Evolutionary conservation across 2,888 invertebrate genomes (phyloP), one percentile per base, ranked within the genome.

Genomic region (Schizaphis graminum): DNA sequence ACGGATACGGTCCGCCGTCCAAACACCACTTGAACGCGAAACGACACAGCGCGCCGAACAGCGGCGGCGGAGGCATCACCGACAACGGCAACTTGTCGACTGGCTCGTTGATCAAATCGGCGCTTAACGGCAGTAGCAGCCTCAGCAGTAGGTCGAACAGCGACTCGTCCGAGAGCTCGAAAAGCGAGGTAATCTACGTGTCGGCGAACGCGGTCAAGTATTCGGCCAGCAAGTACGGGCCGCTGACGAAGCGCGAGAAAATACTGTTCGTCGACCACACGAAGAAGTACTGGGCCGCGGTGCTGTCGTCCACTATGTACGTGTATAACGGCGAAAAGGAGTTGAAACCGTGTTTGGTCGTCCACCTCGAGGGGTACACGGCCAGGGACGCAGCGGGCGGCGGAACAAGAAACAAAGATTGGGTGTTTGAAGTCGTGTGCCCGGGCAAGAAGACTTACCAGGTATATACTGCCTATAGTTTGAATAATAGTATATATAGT

Each of bases 401-500:
- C 56, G 94, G 93, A 2, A 91, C 89, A 35, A 94, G 93, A n/a
- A 95, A 95, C 94, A 95, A 95, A 89, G 95, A 95, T 88, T 94
- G 94, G 91, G 94, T 95, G 47, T 95, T 95, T 94, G 95, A 95
- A 95, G 94, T 95, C n/a, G 95, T 95, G 4, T 95, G 95, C 49
- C 95, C 95, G 8, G 95, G 95, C 84, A 95, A 95, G 90, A 95
- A 95, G 95, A 95, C 95, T 41, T 95, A 95, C 94, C 95, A 95
- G 95, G 95, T 95, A 95, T 41, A 53, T 35, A 3, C 13, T 53
- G 28, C 0, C 2, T 53, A n/a, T 49, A 28, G 28, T 61, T 35
- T 35, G 21, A 35, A 7, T 16, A 3, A 77, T 21, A 21, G n/a
- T 35, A 35, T 67, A 67, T 28, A 28, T n/a, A 67, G 13, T 1